Evolutionary conservation across 2,797 vertebrate species (phyloP).

Genomic region (Cryptoprocta ferox): DNA sequence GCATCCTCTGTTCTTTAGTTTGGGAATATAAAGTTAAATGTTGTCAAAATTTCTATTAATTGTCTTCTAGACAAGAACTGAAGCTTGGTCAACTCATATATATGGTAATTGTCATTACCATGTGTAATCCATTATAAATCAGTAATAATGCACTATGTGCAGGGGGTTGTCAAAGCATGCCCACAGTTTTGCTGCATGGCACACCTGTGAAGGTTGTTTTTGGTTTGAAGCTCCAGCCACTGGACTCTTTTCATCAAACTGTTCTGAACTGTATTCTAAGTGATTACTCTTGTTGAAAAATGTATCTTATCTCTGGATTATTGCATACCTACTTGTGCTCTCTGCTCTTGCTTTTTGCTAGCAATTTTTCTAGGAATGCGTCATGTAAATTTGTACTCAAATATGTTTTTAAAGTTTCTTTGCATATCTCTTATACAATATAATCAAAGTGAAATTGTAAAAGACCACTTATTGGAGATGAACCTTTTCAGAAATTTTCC

Average conservation of each 20-base stretch:
- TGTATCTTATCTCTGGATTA: conserved; percentile 42
- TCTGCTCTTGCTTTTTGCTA: background rate
- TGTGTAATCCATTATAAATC: background rate
- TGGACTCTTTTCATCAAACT: background rate
- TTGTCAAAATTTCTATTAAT: conserved; percentile 16
- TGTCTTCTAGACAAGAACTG: background rate
- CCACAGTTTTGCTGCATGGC: background rate
- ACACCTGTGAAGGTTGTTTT: background rate
- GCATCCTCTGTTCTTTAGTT: background rate
- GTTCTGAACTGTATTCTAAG: background rate
- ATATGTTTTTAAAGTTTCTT: background rate
- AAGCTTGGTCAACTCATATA: background rate
- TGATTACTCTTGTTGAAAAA: conserved; percentile 38
- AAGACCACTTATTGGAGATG: background rate
- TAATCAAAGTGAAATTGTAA: conserved; percentile 32
- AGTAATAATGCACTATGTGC: background rate
- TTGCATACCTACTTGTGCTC: background rate
- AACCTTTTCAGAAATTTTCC: conserved; percentile 9
- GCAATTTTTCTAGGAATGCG: background rate
- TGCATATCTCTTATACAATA: background rate
- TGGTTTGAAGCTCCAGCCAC: background rate
- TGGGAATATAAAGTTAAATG: background rate
- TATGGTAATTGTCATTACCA: background rate
- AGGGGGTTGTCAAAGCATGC: background rate
- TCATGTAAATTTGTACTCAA: background rate